These are phyloP conservation scores for Sebastolobus alascanus DNA, from an alignment of 2,797 vertebrate species.

Conservation along the genomic window DNA sequence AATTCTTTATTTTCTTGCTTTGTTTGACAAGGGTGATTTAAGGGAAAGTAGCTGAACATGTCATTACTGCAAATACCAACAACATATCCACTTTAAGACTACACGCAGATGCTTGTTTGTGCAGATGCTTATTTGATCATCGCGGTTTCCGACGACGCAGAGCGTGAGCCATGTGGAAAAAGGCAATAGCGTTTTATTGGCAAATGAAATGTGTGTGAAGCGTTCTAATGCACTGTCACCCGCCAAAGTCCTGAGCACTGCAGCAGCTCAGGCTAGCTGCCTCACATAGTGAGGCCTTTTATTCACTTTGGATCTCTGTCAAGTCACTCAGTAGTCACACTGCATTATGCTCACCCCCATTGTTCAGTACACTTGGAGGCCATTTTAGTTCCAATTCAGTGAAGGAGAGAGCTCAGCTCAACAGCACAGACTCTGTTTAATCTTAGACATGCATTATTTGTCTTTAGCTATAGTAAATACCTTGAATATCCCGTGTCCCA, in stretches of 20 bases:
- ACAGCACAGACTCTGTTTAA: slow-evolving; percentile 67
- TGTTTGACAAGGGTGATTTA: slow-evolving; percentile 11
- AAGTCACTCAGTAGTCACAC: slow-evolving; percentile 87
- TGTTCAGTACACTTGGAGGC: slow-evolving; percentile 86
- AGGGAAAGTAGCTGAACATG: slow-evolving; percentile 2
- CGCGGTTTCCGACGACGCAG: slow-evolving; percentile 52
- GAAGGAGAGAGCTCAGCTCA: slow-evolving; percentile 74
- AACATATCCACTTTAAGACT: slow-evolving; percentile 13
- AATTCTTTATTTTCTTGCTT: neutral
- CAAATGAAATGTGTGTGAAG: slow-evolving; percentile 79
- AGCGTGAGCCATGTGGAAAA: slow-evolving; percentile 67
- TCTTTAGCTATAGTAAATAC: slow-evolving; percentile 48
- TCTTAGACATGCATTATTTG: slow-evolving; percentile 70
- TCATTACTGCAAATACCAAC: neutral
- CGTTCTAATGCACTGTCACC: slow-evolving; percentile 79
- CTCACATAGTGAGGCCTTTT: slow-evolving; percentile 85
- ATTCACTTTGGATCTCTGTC: slow-evolving; percentile 86
- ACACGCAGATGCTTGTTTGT: slow-evolving; percentile 44
- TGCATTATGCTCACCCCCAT: slow-evolving; percentile 86
- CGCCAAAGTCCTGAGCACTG: slow-evolving; percentile 80
- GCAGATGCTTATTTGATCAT: slow-evolving; percentile 57
- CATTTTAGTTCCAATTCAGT: slow-evolving; percentile 86
- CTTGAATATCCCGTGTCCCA: slow-evolving; percentile 18
- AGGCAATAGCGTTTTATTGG: slow-evolving; percentile 78
- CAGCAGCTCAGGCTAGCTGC: slow-evolving; percentile 78